Base-by-base conservation (phyloP, 1,140 invertebrate genomes). In the Bathynomus jamesi region DNA sequence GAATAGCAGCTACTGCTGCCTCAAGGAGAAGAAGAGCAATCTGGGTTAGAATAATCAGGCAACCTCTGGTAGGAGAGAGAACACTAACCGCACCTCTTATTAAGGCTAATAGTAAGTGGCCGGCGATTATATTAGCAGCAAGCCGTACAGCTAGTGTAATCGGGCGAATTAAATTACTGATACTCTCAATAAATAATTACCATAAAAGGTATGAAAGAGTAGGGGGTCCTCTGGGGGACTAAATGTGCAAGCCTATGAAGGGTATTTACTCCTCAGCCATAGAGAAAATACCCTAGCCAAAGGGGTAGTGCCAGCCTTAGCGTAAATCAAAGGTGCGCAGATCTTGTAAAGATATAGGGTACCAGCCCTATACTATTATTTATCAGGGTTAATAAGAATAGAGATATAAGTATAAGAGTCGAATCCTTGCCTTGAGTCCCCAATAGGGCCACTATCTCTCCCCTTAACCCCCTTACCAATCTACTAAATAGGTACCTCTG, bases 51-150 rank as follows among this genome's bases (percentile, higher is more conserved):
- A n/a, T n/a, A n/a, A n/a, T n/a, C n/a, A n/a, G n/a, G n/a, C n/a
- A n/a, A n/a, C n/a, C n/a, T n/a, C n/a, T n/a, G n/a, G n/a, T n/a
- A n/a, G n/a, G 3, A 2, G 63, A 65, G 4, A 24, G 4, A 29
- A 17, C 17, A 3, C 13, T n/a, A 65, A 17, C 63, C 17, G 63
- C 27, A 73, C 82, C 83, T 75, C 85, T 83, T 79, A 87, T 77
- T 78, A 87, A 78, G 28, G 84, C 84, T 81, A 83, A 74, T 70
- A 89, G 76, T 80, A 89, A 80, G 79, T 88, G 87, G 0, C 87
- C 87, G 13, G 87, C 87, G 83, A 88, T 87, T 85, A 89, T 87
- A 84, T 89, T 88, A 46, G 88, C 87, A 11, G 85, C 83, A 82
- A 89, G 79, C 72, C 87, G 87, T 65, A 89, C 82, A 30, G 85